Percentiles rank a stretch among this genome's conserved stretches.
Evolutionary conservation across 2,888 invertebrate species (phyloP).

Genomic region (Hoplodrina blanda): DNA sequence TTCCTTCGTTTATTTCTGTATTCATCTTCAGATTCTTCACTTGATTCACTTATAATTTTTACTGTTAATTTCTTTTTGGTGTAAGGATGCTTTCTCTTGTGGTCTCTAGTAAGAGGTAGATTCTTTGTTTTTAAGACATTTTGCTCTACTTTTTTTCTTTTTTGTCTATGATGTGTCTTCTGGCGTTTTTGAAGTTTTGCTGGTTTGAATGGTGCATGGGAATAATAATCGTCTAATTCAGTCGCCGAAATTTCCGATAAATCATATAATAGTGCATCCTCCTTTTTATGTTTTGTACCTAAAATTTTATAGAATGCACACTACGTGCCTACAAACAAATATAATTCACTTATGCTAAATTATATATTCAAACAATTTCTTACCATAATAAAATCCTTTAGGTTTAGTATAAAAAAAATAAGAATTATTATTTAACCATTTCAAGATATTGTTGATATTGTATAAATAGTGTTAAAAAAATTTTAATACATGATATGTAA

Average conservation of each 20-base stretch:
- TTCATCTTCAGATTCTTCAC: conserved; percentile 87
- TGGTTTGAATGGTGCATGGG: conserved; percentile 56
- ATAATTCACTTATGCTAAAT: conserved; percentile 39
- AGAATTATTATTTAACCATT: conserved; percentile 7
- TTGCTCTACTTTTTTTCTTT: conserved; percentile 72
- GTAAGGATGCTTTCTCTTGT: conserved; percentile 72
- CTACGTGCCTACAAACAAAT: conserved; percentile 56
- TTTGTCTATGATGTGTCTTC: conserved; percentile 73
- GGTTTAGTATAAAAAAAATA: conserved; percentile 10
- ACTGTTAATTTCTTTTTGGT: conserved; percentile 73
- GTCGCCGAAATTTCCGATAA: conserved; percentile 81
- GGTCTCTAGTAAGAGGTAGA: conserved; percentile 62
- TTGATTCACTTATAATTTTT: conserved; percentile 77
- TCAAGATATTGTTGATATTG: neutral
- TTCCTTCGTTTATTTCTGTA: conserved; percentile 85
- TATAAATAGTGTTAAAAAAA: too few relatives aligned
- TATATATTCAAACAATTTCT: conserved; percentile 22
- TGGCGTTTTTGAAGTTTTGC: conserved; percentile 67
- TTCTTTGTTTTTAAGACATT: conserved; percentile 58
- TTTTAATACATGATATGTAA: too few relatives aligned
- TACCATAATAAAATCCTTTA: conserved; percentile 50
- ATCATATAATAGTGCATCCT: conserved; percentile 70
- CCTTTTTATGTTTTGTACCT: conserved; percentile 69
- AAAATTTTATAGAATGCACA: conserved; percentile 65
- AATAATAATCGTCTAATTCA: conserved; percentile 75